Evolutionary conservation across 1,140 invertebrate genomes (phyloP), one percentile per base, ranked within the genome.

Genomic region (Araneus ventricosus): DNA sequence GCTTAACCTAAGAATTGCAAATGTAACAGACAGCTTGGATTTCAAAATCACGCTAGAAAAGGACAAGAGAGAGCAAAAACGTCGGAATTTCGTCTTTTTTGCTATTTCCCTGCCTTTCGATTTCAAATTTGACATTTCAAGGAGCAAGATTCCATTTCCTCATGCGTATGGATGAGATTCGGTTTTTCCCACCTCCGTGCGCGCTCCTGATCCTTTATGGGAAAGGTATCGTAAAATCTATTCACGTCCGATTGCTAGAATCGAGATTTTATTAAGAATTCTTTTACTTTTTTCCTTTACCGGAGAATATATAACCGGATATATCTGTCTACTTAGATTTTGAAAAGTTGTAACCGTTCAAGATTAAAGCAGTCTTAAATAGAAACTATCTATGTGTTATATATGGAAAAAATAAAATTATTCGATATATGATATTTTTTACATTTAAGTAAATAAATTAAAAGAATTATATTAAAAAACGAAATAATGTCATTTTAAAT

Each of bases 51-150:
- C 6, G n/a, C 75, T 17, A 89, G 45, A 86, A 59, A 85, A 59
- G n/a, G 10, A 27, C 52, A 52, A 85, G n/a, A 30, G 22, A 39
- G 30, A 86, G 39, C 59, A 57, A 86, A 30, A 27, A 59, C 24
- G 20, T 34, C 14, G 34, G 86, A 88, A 88, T 67, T 88, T 70
- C 30, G 24, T 88, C 61, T 88, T 86, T 88, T 45, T 88, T 67
- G 1, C 67, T 88, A 30, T 88, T 88, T 30, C 22, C 37, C 37
- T 27, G 41, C 61, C 8, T 37, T 88, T 67, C 86, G 61, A 88
- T 88, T 88, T 88, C 86, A 41, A 88, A 88, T 88, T 88, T 88
- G 86, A 88, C 86, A 88, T 88, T 88, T 88, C 86, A 88, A 88
- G 52, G 86, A 88, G 86, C 86, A 82, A 67, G 86, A 88, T 88